Conservation (phyloP, 1,140 invertebrate species). For the Drosophila melanica region DNA sequence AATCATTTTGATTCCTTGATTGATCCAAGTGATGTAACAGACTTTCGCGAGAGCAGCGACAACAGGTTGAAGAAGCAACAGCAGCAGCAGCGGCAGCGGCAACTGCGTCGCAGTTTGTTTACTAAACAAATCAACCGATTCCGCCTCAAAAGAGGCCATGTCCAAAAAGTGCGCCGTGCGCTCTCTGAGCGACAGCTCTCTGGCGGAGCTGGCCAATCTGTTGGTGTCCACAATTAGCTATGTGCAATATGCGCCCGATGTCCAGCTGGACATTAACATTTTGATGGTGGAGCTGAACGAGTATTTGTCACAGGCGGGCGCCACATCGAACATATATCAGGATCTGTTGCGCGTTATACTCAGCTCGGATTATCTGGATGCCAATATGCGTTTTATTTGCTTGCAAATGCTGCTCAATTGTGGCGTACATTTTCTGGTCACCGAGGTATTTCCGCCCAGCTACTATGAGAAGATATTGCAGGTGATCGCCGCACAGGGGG, state of each 20-base stretch:
- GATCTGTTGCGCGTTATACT: constrained; percentile 87
- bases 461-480: constrained; percentile 88
- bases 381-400: constrained; percentile 87
- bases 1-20: background rate
- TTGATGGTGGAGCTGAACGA: constrained; percentile 86
- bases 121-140: constrained; percentile 48
- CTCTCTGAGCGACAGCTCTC: constrained; percentile 72
- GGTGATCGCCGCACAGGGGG: constrained; percentile 86
- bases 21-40: constrained; percentile 57
- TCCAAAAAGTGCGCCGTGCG: constrained; percentile 79
- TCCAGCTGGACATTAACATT: constrained; percentile 85
- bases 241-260: constrained; percentile 81
- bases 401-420: constrained; percentile 87
- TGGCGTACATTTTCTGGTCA: constrained; percentile 86
- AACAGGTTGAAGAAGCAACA: constrained; percentile 4
- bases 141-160: constrained; percentile 45
- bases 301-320: constrained; percentile 85
- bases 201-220: constrained; percentile 76
- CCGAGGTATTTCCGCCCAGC: constrained; percentile 87
- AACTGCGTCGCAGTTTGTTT: constrained; percentile 71
- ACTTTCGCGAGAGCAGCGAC: background rate
- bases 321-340: constrained; percentile 87
- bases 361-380: constrained; percentile 87
- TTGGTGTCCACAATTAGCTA: constrained; percentile 81
- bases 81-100: constrained; percentile 2